These are phyloP conservation scores for Drosophila formosana DNA, from an alignment of 2,888 invertebrate species.

Conservation along the genomic window DNA sequence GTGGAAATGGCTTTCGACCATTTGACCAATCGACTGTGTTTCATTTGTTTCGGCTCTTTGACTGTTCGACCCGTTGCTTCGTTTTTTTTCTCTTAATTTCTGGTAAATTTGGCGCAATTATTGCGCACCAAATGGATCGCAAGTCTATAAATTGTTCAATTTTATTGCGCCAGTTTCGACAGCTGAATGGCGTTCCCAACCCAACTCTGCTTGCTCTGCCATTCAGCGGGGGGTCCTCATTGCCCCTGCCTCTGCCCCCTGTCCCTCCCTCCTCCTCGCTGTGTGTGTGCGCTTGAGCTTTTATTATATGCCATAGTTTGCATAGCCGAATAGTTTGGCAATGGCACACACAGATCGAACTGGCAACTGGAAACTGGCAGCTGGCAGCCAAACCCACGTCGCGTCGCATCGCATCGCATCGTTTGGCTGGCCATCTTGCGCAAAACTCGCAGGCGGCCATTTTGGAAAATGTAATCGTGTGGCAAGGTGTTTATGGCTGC, in stretches of 20 bases:
- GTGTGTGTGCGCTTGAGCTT: constrained; percentile 32
- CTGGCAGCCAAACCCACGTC: constrained; percentile 51
- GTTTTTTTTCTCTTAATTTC: constrained; percentile 45
- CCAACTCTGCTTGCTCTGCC: constrained; percentile 9
- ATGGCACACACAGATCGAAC: constrained; percentile 61
- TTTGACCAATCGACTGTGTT: constrained; percentile 6
- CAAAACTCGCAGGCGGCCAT: constrained; percentile 66
- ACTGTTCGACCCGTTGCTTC: constrained; percentile 10
- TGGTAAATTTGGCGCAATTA: constrained; percentile 75
- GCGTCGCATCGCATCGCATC: constrained; percentile 20
- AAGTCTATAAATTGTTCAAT: constrained; percentile 81
- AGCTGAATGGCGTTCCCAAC: constrained; percentile 76
- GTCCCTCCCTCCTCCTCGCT: neutral
- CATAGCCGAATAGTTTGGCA: constrained; percentile 72
- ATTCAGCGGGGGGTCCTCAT: constrained; percentile 24
- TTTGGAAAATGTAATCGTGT: constrained; percentile 52
- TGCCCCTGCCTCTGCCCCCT: neutral
- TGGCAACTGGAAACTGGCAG: constrained; percentile 39
- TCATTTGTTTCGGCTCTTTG: neutral
- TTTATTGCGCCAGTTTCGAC: constrained; percentile 83
- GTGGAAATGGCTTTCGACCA: constrained; percentile 51
- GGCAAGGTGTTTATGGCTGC: constrained; percentile 57
- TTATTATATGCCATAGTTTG: constrained; percentile 66
- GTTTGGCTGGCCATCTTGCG: constrained; percentile 69
- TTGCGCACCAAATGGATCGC: constrained; percentile 78